phyloP scores from a whole-genome alignment of 2,888 invertebrate genomes.

The Masnerella sp. region DNA sequence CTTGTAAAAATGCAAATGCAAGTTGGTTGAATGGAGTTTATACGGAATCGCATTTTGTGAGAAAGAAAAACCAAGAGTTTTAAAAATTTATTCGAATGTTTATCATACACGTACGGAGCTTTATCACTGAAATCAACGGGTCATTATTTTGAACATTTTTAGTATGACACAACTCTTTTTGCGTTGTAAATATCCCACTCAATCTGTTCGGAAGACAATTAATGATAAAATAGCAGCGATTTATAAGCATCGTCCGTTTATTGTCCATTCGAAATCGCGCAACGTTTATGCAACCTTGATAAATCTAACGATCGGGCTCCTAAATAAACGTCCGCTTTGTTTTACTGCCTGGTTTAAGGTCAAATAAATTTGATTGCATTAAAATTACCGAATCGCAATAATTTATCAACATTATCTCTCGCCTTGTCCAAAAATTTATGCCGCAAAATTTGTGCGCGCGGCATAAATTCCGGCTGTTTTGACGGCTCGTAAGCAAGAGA shows the following conservation, averaged over 20 bases:
- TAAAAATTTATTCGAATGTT: too few species aligned
- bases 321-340: slow-evolving; percentile 4
- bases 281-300: slow-evolving; percentile 8
- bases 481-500: background rate
- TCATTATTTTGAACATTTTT: too few species aligned
- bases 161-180: too few species aligned
- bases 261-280: slow-evolving; percentile 1
- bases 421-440: background rate
- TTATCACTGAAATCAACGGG: too few species aligned
- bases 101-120: too few species aligned
- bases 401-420: slow-evolving; percentile 2
- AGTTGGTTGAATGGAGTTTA: too few species aligned
- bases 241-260: slow-evolving; percentile 1
- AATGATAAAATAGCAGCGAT: background rate
- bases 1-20: too few species aligned
- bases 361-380: background rate
- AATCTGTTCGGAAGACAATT: slow-evolving; percentile 3
- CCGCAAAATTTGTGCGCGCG: too few species aligned
- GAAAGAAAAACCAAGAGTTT: too few species aligned
- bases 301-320: slow-evolving; percentile 5
- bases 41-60: too few species aligned
- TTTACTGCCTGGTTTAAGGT: slow-evolving; percentile 8
- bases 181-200: too few species aligned
- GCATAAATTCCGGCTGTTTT: background rate
- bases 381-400: slow-evolving; percentile 1